phyloP scores from a whole-genome alignment of 2,113 vertebrate species.

The Neodontobutis hainanensis region DNA sequence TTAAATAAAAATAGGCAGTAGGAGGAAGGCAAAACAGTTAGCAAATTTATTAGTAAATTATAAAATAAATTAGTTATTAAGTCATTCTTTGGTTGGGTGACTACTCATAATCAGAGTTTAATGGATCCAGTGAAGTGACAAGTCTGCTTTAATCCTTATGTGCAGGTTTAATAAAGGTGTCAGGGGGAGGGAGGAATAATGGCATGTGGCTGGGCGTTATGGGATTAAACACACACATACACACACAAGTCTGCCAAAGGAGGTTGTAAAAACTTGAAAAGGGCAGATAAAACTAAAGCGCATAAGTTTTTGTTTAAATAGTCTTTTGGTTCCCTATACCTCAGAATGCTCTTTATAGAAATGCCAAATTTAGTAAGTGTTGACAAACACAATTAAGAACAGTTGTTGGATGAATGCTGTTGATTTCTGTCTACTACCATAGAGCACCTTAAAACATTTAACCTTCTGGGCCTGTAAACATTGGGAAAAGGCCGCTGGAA shows the following conservation, averaged over 20 bases:
- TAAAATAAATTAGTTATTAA: background rate
- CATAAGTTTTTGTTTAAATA: conserved; percentile 40
- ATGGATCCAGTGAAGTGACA: conserved; percentile 17
- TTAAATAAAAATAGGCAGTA: conserved; percentile 53
- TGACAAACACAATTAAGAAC: conserved; percentile 40
- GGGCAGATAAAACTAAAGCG: conserved; percentile 51
- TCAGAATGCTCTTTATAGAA: conserved; percentile 38
- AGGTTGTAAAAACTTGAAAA: conserved; percentile 46
- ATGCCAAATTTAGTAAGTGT: conserved; percentile 55
- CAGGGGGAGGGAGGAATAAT: conserved; percentile 57
- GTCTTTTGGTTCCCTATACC: conserved; percentile 21
- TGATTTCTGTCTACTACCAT: conserved; percentile 50
- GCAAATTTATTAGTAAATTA: background rate
- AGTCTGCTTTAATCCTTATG: conserved; percentile 47
- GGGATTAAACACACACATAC: conserved; percentile 59
- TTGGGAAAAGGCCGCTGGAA: conserved; percentile 51
- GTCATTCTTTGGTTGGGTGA: conserved; percentile 6
- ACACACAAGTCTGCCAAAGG: conserved; percentile 20
- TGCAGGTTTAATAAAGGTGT: conserved; percentile 66
- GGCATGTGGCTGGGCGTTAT: conserved; percentile 56
- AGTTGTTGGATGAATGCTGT: conserved; percentile 34
- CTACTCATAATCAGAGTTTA: background rate
- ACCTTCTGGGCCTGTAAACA: conserved; percentile 66
- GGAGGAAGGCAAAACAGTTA: background rate
- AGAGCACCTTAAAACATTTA: conserved; percentile 53